Conservation (phyloP, 2,113 vertebrate genomes). For the Gymnorhina tibicen region DNA sequence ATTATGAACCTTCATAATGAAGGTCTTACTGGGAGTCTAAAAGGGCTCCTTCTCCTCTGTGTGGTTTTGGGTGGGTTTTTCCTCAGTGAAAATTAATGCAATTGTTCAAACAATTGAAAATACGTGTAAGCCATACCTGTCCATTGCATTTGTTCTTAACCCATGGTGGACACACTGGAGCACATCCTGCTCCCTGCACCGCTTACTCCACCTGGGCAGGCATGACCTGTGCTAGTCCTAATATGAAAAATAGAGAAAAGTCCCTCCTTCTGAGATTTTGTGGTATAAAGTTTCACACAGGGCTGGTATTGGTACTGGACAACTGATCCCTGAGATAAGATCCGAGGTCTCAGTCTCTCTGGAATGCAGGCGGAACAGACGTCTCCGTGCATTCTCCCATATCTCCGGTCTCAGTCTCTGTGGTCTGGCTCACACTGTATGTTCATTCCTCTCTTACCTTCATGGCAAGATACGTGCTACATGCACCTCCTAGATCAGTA, state of each 20-base stretch:
- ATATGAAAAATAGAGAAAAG: not conserved
- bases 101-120: not conserved
- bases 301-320: not conserved
- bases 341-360: not conserved
- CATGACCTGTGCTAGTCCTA: not conserved
- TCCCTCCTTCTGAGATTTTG: not conserved
- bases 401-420: not conserved
- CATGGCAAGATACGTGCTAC: accelerated
- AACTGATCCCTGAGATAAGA: not conserved
- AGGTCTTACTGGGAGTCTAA: not conserved
- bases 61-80: not conserved
- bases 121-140: not conserved
- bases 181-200: not conserved
- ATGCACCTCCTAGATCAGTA: not conserved
- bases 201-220: not conserved
- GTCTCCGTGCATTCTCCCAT: not conserved
- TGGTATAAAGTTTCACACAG: not conserved
- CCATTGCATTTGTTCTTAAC: not conserved
- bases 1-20: not conserved
- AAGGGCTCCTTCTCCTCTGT: not conserved
- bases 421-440: not conserved
- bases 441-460: not conserved
- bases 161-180: not conserved
- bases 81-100: not conserved
- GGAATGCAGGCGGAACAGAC: not conserved